A percentile compares a stretch with the other conserved stretches of the same genome.
phyloP scores from a whole-genome alignment of 2,113 vertebrate genomes.

The Grammomys dolichurus region DNA sequence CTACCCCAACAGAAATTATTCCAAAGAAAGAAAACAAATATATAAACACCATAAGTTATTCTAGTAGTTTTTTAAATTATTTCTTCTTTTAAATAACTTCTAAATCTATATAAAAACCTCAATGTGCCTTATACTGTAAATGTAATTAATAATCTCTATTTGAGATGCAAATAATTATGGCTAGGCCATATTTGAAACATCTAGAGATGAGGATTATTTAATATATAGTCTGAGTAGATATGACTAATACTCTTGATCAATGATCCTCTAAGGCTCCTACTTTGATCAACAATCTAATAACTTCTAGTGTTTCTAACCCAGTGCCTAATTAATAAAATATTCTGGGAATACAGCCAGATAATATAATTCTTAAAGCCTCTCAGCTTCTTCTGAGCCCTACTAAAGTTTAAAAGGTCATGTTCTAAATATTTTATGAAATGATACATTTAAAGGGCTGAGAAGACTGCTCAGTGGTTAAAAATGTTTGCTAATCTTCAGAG shows the following conservation, averaged over 20 bases:
- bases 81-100: neutral
- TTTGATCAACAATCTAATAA: neutral
- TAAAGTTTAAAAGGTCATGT: neutral
- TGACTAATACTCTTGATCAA: neutral
- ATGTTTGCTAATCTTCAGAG: neutral
- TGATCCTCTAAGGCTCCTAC: neutral
- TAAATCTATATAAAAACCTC: neutral
- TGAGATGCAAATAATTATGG: neutral
- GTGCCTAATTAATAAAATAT: conserved; percentile 9
- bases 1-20: neutral
- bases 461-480: neutral
- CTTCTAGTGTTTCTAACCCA: neutral
- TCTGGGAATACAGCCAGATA: neutral
- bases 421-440: neutral
- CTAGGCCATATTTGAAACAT: neutral
- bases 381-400: neutral
- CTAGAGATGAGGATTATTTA: neutral
- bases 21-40: conserved; percentile 25
- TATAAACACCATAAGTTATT: neutral
- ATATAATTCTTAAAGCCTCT: neutral
- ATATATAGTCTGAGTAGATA: neutral
- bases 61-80: neutral
- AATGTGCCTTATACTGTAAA: neutral
- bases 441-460: neutral
- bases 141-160: conserved; percentile 17